A percentile compares a stretch with the other conserved stretches of the same genome.
These are phyloP conservation scores for Astropecten irregularis DNA, from an alignment of 53 echinoderm and acorn worm species.

Conservation along the genomic window DNA sequence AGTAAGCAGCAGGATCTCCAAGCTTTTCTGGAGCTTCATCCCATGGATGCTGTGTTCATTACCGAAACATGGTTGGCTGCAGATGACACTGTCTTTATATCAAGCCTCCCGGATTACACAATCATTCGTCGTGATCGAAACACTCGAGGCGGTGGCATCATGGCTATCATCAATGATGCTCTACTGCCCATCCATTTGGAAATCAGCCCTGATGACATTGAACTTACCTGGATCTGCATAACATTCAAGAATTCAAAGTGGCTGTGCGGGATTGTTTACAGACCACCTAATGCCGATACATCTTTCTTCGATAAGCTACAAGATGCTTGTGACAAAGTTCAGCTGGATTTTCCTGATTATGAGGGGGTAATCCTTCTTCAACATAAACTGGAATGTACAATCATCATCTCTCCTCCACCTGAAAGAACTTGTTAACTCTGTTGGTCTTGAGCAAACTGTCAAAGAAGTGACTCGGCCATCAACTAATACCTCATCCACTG, in stretches of 20 bases:
- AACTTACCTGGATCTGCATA: not conserved
- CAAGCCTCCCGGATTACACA: not conserved
- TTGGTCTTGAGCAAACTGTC: slow-evolving; percentile 18
- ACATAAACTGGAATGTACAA: slow-evolving; percentile 5
- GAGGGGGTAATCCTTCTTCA: slow-evolving; percentile 12
- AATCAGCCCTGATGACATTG: not conserved
- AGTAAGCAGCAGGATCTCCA: slow-evolving; percentile 3
- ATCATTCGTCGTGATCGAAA: slow-evolving; percentile 3
- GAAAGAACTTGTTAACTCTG: not conserved
- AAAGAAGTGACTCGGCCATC: slow-evolving; percentile 47
- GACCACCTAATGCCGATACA: slow-evolving; percentile 1
- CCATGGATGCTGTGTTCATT: not conserved
- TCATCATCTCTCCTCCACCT: not conserved
- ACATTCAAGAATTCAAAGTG: not conserved
- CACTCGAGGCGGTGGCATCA: slow-evolving; percentile 7
- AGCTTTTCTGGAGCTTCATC: slow-evolving; percentile 8
- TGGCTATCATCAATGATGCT: slow-evolving; percentile 1
- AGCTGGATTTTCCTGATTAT: not conserved
- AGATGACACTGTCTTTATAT: too few relatives aligned
- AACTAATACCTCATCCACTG: not conserved
- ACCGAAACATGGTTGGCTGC: slow-evolving; percentile 23
- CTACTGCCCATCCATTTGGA: slow-evolving; percentile 1
- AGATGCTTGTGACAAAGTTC: not conserved
- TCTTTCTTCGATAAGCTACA: slow-evolving; percentile 19
- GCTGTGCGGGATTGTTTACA: slow-evolving; percentile 10